Base-by-base conservation (phyloP, 1,140 invertebrate genomes). In the Eriocheir sinensis region DNA sequence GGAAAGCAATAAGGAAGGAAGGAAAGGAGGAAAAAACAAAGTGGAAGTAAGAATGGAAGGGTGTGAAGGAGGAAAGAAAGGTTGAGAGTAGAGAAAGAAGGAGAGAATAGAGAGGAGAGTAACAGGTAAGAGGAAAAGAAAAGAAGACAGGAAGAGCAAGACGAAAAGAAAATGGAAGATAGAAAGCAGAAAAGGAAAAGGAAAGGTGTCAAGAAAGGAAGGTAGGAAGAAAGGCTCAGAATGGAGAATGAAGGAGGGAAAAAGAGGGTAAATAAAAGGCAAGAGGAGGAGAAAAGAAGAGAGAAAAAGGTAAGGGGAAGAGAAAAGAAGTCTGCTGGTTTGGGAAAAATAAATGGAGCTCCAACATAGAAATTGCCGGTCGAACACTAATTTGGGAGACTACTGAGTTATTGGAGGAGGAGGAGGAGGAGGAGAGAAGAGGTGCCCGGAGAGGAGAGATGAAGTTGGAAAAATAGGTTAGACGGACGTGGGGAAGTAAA, bases 351-450 rank as follows among this genome's bases (percentile, higher is more conserved):
- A 72, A n/a, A 72, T 72, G 60, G 60, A 12, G 60, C 21, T 8
- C 60, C 60, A 72, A 72, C 60, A 72, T n/a, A n/a, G 60, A 72
- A 72, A 72, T 72, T 72, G 60, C 12, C 6, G 60, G 60, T 72
- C 60, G 60, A 72, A 72, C 60, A 72, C 60, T 72, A 72, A 72
- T 72, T 72, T 72, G 60, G 60, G 60, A 72, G n/a, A n/a, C 60
- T 72, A 21, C 21, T 72, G 60, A 72, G 60, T 72, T 72, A 72
- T 72, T 72, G 60, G 60, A 21, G 27, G 48, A 21, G n/a, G 21
- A n/a, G 60, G 60, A 12, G 27, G 60, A n/a, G 60, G 15, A 48
- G 44, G 44, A 48, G 44, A 4, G 44, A 15, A 48, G 44, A 48
- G 4, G 44, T 4, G 44, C 44, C 4, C 44, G 44, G 44, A 48